These are phyloP conservation scores for Remorina albescens DNA, from an alignment of 2,797 vertebrate species.

Conservation along the genomic window DNA sequence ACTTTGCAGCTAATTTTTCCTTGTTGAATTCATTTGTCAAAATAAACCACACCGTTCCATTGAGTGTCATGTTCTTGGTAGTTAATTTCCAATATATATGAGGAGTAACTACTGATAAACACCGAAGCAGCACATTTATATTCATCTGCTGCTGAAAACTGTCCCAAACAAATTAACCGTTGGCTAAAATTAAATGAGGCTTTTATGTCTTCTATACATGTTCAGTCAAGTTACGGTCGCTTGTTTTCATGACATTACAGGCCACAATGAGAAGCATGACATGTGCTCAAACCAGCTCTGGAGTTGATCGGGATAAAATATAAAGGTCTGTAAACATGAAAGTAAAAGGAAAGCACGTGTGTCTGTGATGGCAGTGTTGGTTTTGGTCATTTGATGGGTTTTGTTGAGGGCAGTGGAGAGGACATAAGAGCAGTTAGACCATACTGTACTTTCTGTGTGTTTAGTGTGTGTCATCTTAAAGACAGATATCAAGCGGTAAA, in stretches of 20 bases:
- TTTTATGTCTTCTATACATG: background rate
- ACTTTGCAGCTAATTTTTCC: background rate
- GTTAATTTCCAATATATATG: no score
- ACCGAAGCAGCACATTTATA: no score
- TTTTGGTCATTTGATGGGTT: no score
- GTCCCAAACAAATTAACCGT: no score
- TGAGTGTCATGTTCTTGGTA: no score
- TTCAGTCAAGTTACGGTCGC: background rate
- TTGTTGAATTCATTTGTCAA: background rate
- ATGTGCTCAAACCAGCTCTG: background rate
- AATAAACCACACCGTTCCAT: no score
- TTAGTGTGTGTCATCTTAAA: constrained; percentile 17
- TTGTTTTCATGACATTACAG: background rate
- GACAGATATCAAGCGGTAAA: constrained; percentile 13
- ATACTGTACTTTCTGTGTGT: no score
- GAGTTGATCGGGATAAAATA: background rate
- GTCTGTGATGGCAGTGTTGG: background rate
- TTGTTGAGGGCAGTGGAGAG: no score
- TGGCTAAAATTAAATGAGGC: no score
- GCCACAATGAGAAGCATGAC: background rate
- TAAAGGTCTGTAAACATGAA: background rate
- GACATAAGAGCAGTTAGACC: no score
- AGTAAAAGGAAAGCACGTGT: background rate
- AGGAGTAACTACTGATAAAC: no score
- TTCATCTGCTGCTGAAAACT: background rate